phyloP scores from a whole-genome alignment of 2,888 invertebrate genomes.

The Actias luna region DNA sequence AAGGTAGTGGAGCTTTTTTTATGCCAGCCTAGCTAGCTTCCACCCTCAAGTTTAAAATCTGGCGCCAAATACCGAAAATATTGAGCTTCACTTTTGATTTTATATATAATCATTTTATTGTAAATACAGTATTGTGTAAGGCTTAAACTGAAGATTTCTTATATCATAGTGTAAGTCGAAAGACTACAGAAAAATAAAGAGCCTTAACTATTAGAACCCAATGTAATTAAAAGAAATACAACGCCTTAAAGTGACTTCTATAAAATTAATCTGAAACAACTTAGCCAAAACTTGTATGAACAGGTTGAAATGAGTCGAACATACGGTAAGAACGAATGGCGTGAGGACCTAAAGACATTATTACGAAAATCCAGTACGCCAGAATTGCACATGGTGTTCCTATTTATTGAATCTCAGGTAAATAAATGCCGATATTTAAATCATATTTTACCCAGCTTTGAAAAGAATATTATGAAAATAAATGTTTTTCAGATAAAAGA shows the following conservation, averaged over 20 bases:
- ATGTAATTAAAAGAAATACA: no score
- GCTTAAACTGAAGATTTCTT: no score
- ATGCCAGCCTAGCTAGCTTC: no score
- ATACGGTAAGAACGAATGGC: conserved; percentile 93
- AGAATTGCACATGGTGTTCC: conserved; percentile 93
- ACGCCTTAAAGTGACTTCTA: neutral
- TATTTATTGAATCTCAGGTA: conserved; percentile 95
- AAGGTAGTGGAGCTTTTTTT: no score
- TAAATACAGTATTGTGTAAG: no score
- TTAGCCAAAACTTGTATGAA: neutral
- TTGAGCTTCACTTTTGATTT: no score
- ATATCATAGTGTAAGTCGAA: no score
- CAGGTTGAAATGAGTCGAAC: conserved; percentile 95
- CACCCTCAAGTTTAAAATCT: no score
- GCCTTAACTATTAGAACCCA: no score
- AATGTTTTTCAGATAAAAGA: conserved; percentile 85
- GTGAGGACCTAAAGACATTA: conserved; percentile 93
- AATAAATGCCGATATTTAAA: neutral
- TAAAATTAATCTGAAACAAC: neutral
- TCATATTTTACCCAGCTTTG: neutral
- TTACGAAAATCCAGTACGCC: conserved; percentile 90
- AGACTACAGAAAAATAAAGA: no score
- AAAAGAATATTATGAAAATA: neutral
- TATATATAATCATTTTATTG: no score
- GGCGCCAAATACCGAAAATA: no score